Conservation (phyloP, 1,140 invertebrate species). For the Bombus affinis region DNA sequence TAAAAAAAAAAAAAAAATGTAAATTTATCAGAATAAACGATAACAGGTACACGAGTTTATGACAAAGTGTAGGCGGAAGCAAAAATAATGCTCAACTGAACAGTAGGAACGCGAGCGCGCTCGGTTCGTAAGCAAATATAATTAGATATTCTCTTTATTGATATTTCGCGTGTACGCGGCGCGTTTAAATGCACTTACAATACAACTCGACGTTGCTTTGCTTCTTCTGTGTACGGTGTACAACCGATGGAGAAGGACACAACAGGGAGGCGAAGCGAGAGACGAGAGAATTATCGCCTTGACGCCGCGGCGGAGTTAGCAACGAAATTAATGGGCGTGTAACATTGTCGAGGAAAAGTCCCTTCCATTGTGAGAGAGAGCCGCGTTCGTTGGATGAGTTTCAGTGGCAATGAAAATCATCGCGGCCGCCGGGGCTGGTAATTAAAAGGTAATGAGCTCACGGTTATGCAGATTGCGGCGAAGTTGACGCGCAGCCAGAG, state of each 20-base stretch:
- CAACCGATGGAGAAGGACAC: background rate
- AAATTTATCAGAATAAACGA: background rate
- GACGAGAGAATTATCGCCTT: constrained; percentile 54
- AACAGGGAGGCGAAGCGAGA: background rate
- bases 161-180: constrained; percentile 45
- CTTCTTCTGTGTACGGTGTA: constrained; percentile 3
- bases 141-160: constrained; percentile 46
- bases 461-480: constrained; percentile 62
- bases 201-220: background rate
- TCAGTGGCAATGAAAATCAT: constrained; percentile 69
- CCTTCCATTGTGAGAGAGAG: constrained; percentile 53
- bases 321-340: constrained; percentile 62
- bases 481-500: constrained; percentile 50
- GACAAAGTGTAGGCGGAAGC: background rate
- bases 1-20: background rate
- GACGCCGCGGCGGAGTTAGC: constrained; percentile 39
- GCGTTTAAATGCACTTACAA: constrained; percentile 45
- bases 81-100: background rate
- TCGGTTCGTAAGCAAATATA: constrained; percentile 22
- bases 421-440: constrained; percentile 48
- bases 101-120: background rate
- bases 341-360: constrained; percentile 59
- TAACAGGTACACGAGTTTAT: background rate
- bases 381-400: constrained; percentile 51
- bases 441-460: constrained; percentile 71